Percentiles rank a stretch among this genome's conserved stretches.
phyloP scores from a whole-genome alignment of 92 coral and sea anemone genomes.

The Palythoa heliodiscus region DNA sequence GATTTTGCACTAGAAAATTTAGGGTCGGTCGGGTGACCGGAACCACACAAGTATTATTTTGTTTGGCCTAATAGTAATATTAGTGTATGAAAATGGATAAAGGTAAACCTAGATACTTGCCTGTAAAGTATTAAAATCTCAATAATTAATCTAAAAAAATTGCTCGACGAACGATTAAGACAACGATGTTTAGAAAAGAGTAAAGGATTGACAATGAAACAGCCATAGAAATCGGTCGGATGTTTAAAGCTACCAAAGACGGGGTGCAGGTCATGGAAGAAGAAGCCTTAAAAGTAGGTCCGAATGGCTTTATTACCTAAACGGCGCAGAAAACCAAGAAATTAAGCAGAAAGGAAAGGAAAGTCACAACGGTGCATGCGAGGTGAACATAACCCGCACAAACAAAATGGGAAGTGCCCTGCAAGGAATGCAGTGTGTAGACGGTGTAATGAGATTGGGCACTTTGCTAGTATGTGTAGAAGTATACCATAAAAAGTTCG shows the following conservation, averaged over 20 bases:
- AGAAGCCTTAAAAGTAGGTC: constrained; percentile 30
- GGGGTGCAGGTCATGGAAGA: constrained; percentile 29
- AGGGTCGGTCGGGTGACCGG: too few species aligned
- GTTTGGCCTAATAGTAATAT: too few species aligned
- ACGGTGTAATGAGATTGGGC: constrained; percentile 44
- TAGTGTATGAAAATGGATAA: too few species aligned
- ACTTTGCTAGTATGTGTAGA: constrained; percentile 58
- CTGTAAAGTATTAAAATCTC: too few species aligned
- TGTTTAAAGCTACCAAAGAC: constrained; percentile 46
- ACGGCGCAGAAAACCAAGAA: constrained; percentile 17
- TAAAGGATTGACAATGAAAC: constrained; percentile 50
- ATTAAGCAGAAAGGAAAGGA: neutral
- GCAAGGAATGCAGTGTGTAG: constrained; percentile 53
- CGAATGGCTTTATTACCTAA: too few species aligned
- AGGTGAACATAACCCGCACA: constrained; percentile 38
- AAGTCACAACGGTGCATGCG: constrained; percentile 30
- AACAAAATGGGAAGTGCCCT: constrained; percentile 51
- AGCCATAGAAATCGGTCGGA: constrained; percentile 56
- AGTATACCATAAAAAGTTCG: neutral
- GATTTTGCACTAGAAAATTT: too few species aligned
- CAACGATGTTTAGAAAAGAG: neutral
- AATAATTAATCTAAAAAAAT: too few species aligned
- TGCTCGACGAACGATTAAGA: neutral
- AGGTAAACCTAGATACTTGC: too few species aligned
- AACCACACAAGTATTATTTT: too few species aligned